Conservation (phyloP, 2,888 invertebrate genomes). For the Drosophila monieri region DNA sequence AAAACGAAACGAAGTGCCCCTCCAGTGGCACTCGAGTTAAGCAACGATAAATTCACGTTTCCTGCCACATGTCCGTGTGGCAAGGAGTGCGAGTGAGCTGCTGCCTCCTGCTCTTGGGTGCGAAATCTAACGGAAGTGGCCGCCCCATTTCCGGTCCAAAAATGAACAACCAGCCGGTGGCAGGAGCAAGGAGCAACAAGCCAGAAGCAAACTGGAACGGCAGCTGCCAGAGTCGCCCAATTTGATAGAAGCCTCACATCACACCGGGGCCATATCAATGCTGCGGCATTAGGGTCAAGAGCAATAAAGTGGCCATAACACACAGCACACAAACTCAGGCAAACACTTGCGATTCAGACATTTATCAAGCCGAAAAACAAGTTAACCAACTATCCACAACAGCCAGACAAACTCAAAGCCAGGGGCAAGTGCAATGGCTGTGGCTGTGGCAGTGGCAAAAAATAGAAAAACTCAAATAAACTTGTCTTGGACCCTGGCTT, state of each 20-base stretch:
- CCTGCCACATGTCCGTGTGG: slow-evolving; percentile 66
- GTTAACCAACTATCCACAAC: slow-evolving; percentile 48
- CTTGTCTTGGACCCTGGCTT: slow-evolving; percentile 68
- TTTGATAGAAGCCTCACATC: slow-evolving; percentile 35
- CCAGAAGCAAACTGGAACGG: neutral
- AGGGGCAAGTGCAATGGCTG: slow-evolving; percentile 74
- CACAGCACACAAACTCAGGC: slow-evolving; percentile 12
- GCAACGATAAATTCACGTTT: slow-evolving; percentile 74
- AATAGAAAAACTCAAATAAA: slow-evolving; percentile 45
- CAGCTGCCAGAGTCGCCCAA: slow-evolving; percentile 29
- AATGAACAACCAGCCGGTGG: slow-evolving; percentile 23
- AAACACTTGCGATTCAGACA: slow-evolving; percentile 37
- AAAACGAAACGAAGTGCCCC: slow-evolving; percentile 35
- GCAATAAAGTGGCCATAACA: slow-evolving; percentile 46
- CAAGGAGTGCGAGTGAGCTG: slow-evolving; percentile 16
- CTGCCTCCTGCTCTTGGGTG: slow-evolving; percentile 44
- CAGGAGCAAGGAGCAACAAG: slow-evolving; percentile 4
- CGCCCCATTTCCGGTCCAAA: slow-evolving; percentile 64
- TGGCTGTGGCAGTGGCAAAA: slow-evolving; percentile 36
- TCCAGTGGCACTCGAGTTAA: slow-evolving; percentile 60
- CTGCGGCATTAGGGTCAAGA: slow-evolving; percentile 71
- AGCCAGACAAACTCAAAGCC: slow-evolving; percentile 70
- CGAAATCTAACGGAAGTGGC: slow-evolving; percentile 66
- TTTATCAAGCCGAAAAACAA: slow-evolving; percentile 64
- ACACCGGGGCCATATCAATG: slow-evolving; percentile 45